These are phyloP conservation scores for Penaeus chinensis DNA, from an alignment of 1,140 invertebrate genomes.

Conservation along the genomic window DNA sequence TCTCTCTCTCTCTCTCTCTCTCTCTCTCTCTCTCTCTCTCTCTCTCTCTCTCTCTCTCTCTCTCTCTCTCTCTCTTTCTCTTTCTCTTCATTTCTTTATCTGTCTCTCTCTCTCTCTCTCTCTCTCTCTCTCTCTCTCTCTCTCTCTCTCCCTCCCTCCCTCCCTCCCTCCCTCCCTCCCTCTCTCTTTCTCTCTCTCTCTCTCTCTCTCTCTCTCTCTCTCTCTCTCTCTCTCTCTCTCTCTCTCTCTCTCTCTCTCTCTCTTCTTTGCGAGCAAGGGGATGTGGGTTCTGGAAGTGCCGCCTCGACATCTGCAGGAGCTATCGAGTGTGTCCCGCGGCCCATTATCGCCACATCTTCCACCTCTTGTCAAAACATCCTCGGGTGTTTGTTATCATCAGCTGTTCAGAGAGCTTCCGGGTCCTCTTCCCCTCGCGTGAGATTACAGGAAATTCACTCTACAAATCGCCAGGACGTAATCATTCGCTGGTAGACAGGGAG, in stretches of 20 bases:
- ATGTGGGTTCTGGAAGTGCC: no score
- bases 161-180: not conserved
- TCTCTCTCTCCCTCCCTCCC: not conserved
- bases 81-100: not conserved
- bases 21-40: not conserved
- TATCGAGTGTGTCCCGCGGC: no score
- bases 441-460: no score
- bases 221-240: not conserved
- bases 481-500: no score
- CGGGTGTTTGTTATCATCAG: no score
- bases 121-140: not conserved
- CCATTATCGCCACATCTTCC: no score
- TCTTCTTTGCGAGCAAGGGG: no score
- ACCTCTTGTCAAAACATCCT: no score
- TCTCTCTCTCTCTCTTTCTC: not conserved
- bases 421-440: no score
- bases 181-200: not conserved
- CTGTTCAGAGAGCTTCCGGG: no score
- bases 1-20: conserved; percentile 25
- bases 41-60: not conserved
- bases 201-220: not conserved
- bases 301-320: no score
- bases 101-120: not conserved
- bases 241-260: not conserved
- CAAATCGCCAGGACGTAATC: no score